Evolutionary conservation across 2,797 vertebrate species (phyloP), one percentile per base, ranked within the genome.

Genomic region (Orientallactaga sibirica): DNA sequence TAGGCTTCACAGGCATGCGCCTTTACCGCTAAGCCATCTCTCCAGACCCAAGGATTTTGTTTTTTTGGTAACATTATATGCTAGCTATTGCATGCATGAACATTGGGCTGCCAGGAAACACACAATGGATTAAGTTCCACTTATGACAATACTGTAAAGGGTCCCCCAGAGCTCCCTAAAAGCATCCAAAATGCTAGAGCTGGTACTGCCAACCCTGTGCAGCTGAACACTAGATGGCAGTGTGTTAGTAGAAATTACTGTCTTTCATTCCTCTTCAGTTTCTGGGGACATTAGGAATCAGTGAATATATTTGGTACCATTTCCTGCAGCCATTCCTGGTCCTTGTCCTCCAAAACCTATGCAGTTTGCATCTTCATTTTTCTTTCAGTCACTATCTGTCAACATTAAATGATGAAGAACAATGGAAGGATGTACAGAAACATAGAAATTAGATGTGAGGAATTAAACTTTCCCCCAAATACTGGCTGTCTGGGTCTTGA

Each of bases 161-260:
- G 0, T 81, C 79, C 27, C 41, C 43, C n/a, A 37, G 55, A 33
- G 68, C n/a, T 71, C 52, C 82, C 20, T 19, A 33, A 91, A 74
- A 93, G 8, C 24, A 10, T 43, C 37, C 33, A 15, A 1, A 58
- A 83, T 12, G 43, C 61, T 10, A 2, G 2, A 67, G 48, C 24
- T 18, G 48, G 12, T 15, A 2, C 77, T 70, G 24, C 29, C 58
- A 71, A 43, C 3, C 0, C 37, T 5, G 1, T 41, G 20, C n/a
- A 55, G 62, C 62, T 79, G 76, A 91, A 73, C 97, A 94, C 79
- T 88, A 95, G 95, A 64, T 93, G 96, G 1, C 93, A 96, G 86
- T 7, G 80, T 90, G 29, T 76, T 43, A 82, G 62, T 62, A 92
- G 62, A 92, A 93, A 90, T 89, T 81, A 48, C 33, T 91, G 88